These are phyloP conservation scores for Hipposideros armiger DNA, from an alignment of 2,113 vertebrate genomes.

Conservation along the genomic window DNA sequence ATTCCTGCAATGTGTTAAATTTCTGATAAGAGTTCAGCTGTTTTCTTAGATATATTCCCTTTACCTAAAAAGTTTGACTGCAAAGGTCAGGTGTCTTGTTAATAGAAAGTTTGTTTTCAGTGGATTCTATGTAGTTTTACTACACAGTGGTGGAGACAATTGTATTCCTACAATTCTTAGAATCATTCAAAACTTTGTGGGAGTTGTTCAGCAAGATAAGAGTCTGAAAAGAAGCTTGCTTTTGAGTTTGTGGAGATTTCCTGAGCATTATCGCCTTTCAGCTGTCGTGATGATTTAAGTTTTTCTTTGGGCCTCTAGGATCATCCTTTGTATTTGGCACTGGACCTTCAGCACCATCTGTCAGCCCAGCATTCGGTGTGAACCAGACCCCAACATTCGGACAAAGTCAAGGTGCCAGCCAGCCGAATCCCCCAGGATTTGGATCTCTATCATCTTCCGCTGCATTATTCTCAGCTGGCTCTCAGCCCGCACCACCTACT, in stretches of 20 bases:
- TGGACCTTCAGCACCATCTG: constrained; percentile 81
- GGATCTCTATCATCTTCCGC: constrained; percentile 87
- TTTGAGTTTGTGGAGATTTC: background rate
- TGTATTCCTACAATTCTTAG: background rate
- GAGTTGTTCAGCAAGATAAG: background rate
- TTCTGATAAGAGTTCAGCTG: background rate
- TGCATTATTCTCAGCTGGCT: constrained; percentile 88
- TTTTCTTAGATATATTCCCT: background rate
- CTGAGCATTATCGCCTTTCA: background rate
- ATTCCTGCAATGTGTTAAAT: background rate
- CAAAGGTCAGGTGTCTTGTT: background rate
- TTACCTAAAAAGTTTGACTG: background rate
- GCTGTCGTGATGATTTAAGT: background rate
- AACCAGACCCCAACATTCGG: constrained; percentile 92
- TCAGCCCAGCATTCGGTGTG: constrained; percentile 89
- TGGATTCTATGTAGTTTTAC: constrained; percentile 1
- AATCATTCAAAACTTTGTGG: background rate
- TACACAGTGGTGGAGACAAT: background rate
- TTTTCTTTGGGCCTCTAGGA: constrained; percentile 77
- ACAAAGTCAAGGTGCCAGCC: constrained; percentile 87
- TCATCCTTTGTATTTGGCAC: constrained; percentile 92
- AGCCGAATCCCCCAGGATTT: constrained; percentile 89
- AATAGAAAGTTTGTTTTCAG: background rate
- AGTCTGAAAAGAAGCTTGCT: background rate
- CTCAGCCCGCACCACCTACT: constrained; percentile 88